These are phyloP conservation scores for Willowsia nigromaculata DNA, from an alignment of 2,888 invertebrate species.

Conservation along the genomic window DNA sequence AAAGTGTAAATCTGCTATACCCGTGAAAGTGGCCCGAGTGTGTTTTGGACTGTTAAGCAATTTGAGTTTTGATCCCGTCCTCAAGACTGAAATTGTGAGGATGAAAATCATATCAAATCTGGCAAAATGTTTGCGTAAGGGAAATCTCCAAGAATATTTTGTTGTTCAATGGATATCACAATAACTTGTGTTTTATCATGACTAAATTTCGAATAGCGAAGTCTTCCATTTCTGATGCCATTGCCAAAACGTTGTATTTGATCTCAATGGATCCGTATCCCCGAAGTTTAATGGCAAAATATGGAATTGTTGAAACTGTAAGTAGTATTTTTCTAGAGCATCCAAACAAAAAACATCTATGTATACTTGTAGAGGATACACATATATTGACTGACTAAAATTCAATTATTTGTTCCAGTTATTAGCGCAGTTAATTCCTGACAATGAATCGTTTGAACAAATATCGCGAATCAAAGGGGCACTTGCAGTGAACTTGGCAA, in stretches of 20 bases:
- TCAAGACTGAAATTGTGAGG: constrained; percentile 53
- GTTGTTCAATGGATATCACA: neutral
- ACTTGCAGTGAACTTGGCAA: constrained; percentile 65
- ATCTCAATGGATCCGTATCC: constrained; percentile 61
- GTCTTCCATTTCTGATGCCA: constrained; percentile 58
- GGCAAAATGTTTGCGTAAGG: constrained; percentile 69
- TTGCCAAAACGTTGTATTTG: constrained; percentile 64
- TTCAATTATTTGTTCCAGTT: constrained; percentile 24
- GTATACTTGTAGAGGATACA: too few relatives aligned
- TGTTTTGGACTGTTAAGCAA: constrained; percentile 69
- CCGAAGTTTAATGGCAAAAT: constrained; percentile 56
- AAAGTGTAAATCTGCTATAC: constrained; percentile 67
- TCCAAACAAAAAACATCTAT: too few relatives aligned
- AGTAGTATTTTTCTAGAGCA: too few relatives aligned
- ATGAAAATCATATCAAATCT: constrained; percentile 55
- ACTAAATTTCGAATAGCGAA: constrained; percentile 51
- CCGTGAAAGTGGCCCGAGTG: constrained; percentile 60
- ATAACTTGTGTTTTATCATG: neutral
- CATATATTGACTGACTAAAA: neutral
- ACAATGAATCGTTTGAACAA: constrained; percentile 32
- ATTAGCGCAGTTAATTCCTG: constrained; percentile 42
- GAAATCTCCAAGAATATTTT: neutral
- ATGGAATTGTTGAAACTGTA: constrained; percentile 58
- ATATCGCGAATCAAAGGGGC: constrained; percentile 60
- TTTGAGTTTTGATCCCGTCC: constrained; percentile 52